These are phyloP conservation scores for Mus pahari DNA, from an alignment of 2,113 vertebrate species.

Conservation along the genomic window DNA sequence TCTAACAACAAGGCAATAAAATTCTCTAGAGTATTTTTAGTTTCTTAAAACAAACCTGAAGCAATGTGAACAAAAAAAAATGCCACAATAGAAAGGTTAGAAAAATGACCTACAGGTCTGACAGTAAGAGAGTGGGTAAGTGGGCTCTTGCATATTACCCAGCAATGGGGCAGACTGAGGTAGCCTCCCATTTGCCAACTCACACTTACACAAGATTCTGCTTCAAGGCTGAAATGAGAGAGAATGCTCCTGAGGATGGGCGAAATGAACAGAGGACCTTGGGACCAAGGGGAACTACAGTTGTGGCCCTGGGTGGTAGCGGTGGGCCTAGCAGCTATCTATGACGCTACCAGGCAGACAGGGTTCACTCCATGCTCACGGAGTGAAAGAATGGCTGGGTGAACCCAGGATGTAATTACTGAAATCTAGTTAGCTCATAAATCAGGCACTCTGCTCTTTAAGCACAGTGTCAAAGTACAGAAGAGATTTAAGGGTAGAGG, in stretches of 20 bases:
- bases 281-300: neutral
- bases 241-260: neutral
- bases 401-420: neutral
- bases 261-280: too few relatives aligned
- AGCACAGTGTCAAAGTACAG: neutral
- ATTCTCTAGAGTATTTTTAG: neutral
- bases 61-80: neutral
- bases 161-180: neutral
- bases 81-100: neutral
- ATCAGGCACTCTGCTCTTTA: neutral
- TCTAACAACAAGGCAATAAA: neutral
- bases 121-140: neutral
- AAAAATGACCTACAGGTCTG: neutral
- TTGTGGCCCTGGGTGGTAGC: neutral
- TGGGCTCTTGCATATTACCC: too few relatives aligned
- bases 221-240: neutral
- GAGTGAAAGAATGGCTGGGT: neutral
- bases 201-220: neutral
- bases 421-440: conserved; percentile 21
- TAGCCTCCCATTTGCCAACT: neutral
- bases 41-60: conserved; percentile 21
- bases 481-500: neutral
- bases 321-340: neutral
- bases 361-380: neutral
- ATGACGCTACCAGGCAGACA: neutral